Conservation (phyloP, 2,113 vertebrate genomes). For the Pseudolaguvia tuberculata region DNA sequence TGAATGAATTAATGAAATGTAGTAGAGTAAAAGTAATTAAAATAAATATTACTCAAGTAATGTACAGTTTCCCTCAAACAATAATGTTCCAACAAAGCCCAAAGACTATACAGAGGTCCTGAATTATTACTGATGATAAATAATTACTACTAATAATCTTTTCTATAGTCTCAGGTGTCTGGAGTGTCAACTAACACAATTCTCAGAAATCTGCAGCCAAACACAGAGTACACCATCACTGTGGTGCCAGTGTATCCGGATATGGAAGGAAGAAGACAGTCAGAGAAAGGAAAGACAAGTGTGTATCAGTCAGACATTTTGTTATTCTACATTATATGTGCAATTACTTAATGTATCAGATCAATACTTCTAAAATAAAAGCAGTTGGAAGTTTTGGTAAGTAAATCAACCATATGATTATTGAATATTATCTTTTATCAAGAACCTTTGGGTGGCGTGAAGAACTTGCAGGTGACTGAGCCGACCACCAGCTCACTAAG, state of each 20-base stretch:
- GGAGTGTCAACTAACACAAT: slow-evolving; percentile 73
- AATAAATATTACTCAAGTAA: too few species aligned
- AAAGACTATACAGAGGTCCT: background rate
- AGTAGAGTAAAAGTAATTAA: too few species aligned
- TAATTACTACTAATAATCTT: background rate
- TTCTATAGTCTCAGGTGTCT: slow-evolving; percentile 68
- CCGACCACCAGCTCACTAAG: slow-evolving; percentile 79
- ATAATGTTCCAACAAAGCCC: background rate
- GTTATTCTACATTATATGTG: background rate
- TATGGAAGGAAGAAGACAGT: slow-evolving; percentile 80
- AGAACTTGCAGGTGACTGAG: slow-evolving; percentile 77
- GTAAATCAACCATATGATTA: background rate
- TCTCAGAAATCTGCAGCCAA: slow-evolving; percentile 77
- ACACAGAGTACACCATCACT: slow-evolving; percentile 83
- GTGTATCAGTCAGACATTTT: slow-evolving; percentile 52
- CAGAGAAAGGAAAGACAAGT: slow-evolving; percentile 84
- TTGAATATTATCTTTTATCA: slow-evolving; percentile 6
- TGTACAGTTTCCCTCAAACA: too few species aligned
- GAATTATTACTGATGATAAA: background rate
- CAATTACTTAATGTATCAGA: background rate
- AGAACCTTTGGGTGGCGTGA: slow-evolving; percentile 81
- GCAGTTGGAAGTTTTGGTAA: background rate
- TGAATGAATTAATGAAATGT: too few species aligned
- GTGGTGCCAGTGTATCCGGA: slow-evolving; percentile 83
- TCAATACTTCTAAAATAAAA: background rate